Conservation (phyloP, 1,140 invertebrate species). For the Formica selysi region DNA sequence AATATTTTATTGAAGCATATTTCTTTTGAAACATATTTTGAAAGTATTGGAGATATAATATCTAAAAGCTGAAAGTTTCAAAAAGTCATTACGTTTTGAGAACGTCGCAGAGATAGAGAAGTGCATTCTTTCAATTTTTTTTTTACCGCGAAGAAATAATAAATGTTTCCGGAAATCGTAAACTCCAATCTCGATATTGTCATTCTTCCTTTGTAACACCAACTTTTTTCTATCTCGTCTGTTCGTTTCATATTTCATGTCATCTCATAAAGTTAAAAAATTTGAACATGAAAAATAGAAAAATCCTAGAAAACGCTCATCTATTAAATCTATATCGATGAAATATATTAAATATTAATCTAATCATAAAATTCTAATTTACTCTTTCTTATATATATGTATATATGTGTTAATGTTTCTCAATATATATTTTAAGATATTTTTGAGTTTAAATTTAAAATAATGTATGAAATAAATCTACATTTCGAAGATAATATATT, state of each 20-base stretch:
- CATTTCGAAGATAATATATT: not conserved
- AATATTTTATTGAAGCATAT: not conserved
- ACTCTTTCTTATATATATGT: not conserved
- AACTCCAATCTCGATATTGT: slow-evolving; percentile 27
- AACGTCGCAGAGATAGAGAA: no score
- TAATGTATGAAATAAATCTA: not conserved
- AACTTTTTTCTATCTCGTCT: slow-evolving; percentile 7
- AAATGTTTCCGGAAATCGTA: slow-evolving; percentile 31
- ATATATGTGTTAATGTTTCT: not conserved
- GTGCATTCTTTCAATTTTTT: no score
- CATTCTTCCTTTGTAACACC: slow-evolving; percentile 5
- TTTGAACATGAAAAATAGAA: slow-evolving; percentile 33
- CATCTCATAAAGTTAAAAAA: not conserved
- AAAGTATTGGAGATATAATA: no score
- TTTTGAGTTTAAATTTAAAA: not conserved
- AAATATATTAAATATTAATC: not conserved
- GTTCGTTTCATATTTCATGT: slow-evolving; percentile 20
- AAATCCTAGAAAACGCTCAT: not conserved
- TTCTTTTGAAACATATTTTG: not conserved
- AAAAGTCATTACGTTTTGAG: no score
- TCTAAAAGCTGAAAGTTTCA: no score
- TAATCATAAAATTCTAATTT: not conserved
- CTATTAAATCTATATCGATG: not conserved
- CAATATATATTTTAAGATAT: not conserved
- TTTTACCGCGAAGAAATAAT: not conserved